Evolutionary conservation across 1,140 invertebrate species (phyloP).

Genomic region (Zaprionus ornatus): DNA sequence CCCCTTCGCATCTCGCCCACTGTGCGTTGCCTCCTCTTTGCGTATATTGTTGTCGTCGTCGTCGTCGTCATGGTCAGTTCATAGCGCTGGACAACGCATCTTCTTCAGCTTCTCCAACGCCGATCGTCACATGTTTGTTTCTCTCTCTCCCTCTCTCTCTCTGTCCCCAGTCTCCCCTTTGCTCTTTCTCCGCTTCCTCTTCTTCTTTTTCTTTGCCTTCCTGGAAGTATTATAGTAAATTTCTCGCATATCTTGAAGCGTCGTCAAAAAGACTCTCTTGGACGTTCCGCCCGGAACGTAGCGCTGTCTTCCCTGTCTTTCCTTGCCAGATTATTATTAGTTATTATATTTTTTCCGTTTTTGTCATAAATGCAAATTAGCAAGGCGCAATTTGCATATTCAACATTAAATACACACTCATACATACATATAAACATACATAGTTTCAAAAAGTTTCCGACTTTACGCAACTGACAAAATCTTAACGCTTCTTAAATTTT

Average conservation of each 20-base stretch:
- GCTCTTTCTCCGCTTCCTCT: conserved; percentile 23
- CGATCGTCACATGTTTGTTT: conserved; percentile 56
- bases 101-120: conserved; percentile 2
- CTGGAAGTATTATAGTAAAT: conserved; percentile 81
- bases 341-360: conserved; percentile 65
- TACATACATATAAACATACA: conserved; percentile 25
- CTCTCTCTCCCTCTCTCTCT: neutral
- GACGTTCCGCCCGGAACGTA: conserved; percentile 28
- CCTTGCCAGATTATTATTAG: conserved; percentile 74
- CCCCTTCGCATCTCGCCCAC: neutral
- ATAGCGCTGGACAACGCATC: conserved; percentile 57
- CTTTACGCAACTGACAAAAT: neutral
- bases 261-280: conserved; percentile 30
- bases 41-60: conserved; percentile 48
- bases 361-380: conserved; percentile 80
- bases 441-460: neutral
- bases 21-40: neutral
- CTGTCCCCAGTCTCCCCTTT: neutral
- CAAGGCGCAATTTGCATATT: conserved; percentile 79
- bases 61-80: conserved; percentile 75
- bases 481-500: neutral
- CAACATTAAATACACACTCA: conserved; percentile 68
- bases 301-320: conserved; percentile 26
- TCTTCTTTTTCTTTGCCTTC: conserved; percentile 68
- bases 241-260: conserved; percentile 75